Base-by-base conservation (phyloP, 2,797 vertebrate genomes). In the Siniperca obscura region DNA sequence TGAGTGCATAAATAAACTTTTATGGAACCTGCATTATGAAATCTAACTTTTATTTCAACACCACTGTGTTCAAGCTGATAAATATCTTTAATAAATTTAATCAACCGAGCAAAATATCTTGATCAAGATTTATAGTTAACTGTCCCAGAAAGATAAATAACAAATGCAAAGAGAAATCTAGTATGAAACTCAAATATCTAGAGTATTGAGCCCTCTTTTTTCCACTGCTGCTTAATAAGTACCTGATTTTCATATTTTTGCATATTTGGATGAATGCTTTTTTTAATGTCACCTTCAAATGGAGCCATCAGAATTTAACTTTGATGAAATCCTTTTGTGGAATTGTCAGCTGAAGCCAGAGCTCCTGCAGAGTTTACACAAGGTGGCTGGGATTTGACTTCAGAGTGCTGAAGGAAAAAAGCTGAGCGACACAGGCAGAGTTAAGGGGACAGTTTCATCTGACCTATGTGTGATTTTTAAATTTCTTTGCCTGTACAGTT, bases 301-400 rank as follows among this genome's bases (percentile, higher is more conserved):
- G 65, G 59, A 89, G 73, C 69, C 77, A 83, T 88, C 73, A 65
- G 72, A 81, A 67, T 70, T 86, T 64, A 79, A 71, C 79, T 85
- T 70, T 89, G 85, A 91, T 88, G 81, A 85, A 86, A 89, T 80
- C 57, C 60, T 82, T 83, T 84, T 84, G 71, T 75, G 76, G 71
- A 80, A 68, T 59, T 80, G 86, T 90, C 81, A 74, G 76, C 71
- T 65, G 70, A 56, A 90, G 75, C 70, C 70, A 17, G 85, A 82
- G 73, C 84, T 83, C 91, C 91, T 83, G 89, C 85, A 65, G 90
- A 80, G 90, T 86, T 82, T 80, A 85, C 77, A 77, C 76, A 81
- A 88, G 88, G 72, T 67, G 65, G 70, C 84, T 76, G 70, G 83
- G 87, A 88, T 84, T 87, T 81, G 79, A 86, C 73, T 82, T 91